A percentile compares a stretch with the other conserved stretches of the same genome.
phyloP scores from a whole-genome alignment of 1,140 invertebrate genomes.

The Eurosta solidaginis region DNA sequence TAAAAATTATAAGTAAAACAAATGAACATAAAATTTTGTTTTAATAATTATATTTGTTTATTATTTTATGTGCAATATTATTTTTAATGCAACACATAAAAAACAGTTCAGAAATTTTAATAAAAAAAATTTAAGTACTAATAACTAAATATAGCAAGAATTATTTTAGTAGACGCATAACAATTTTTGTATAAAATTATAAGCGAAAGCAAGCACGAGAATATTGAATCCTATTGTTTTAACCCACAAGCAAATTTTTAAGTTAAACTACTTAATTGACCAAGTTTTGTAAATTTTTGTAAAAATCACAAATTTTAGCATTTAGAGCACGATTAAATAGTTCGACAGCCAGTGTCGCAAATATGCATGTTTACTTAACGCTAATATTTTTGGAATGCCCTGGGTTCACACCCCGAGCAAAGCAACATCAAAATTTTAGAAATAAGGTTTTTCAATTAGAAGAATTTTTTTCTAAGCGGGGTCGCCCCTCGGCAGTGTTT shows the following conservation, averaged over 20 bases:
- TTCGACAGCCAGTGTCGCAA: too few species aligned
- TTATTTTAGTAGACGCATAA: background rate
- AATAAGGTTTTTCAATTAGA: too few species aligned
- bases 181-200: background rate
- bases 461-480: too few species aligned
- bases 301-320: background rate
- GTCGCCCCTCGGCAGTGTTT: too few species aligned
- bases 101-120: background rate
- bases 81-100: slow-evolving; percentile 22
- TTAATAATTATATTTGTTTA: too few species aligned
- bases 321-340: background rate
- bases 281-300: slow-evolving; percentile 6
- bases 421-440: too few species aligned
- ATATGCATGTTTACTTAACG: too few species aligned
- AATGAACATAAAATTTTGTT: too few species aligned
- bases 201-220: slow-evolving; percentile 12
- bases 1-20: background rate
- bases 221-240: slow-evolving; percentile 16
- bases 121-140: background rate
- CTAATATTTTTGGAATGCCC: too few species aligned
- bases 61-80: slow-evolving; percentile 29
- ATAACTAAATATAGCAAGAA: background rate
- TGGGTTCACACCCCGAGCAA: too few species aligned
- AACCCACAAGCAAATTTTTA: background rate
- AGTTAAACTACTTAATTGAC: background rate